Base-by-base conservation (phyloP, 2,888 invertebrate species). In the Synanthedon myopaeformis region DNA sequence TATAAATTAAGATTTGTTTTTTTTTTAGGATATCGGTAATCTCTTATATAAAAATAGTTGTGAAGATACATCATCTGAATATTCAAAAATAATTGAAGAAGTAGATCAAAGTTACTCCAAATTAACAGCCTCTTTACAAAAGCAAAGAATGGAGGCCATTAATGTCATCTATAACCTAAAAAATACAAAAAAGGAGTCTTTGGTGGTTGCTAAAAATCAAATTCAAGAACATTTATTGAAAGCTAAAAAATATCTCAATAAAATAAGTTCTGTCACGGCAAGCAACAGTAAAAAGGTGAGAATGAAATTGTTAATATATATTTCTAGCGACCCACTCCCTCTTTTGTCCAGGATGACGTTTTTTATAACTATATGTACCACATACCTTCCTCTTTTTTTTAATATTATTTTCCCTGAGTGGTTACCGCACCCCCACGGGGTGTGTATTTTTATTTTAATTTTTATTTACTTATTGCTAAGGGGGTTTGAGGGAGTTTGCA, bases 81-180 rank as follows among this genome's bases (percentile, higher is more conserved):
- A 76, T 2, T 70, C 73, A 49, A 64, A 64, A 42, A 60, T 79
- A 11, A 74, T 86, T 51, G 65, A 66, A 8, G 61, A 67, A 12
- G 75, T 91, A 4, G 83, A 84, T 50, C 85, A 87, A 57, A 89
- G 89, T 62, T 91, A 90, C 60, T 77, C 85, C 0, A 78, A 87
- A 57, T 67, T 91, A 0, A 83, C 84, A 56, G 88, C 84, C 0
- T 64, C 79, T 5, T 67, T 91, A 49, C 91, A 91, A 67, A 82
- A 81, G 52, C 70, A 87, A 49, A 91, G 91, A 60, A 65, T 74
- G 11, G 78, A 84, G 57, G 65, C 89, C 3, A 70, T 82, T 1
- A 67, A 73, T 4, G 66, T 72, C 14, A 59, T 89, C 8, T 55
- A 72, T 4, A 68, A 77, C 60, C 60, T 79, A 4, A 77, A 76